Conservation (phyloP, 1,140 invertebrate species). For the Sarcophaga bullata region DNA sequence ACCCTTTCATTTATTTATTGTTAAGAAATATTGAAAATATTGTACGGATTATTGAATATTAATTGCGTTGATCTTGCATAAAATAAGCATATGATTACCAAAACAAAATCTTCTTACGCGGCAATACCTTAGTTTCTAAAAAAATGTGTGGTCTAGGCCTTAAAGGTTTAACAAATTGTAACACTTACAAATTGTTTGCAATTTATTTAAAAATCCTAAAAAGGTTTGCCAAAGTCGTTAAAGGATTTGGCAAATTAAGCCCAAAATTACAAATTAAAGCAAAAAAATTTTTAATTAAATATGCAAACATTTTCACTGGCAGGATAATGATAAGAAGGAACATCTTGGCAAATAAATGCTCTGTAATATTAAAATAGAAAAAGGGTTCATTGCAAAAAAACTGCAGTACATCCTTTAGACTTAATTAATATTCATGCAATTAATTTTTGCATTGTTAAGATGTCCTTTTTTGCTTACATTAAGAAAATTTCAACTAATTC, state of each 20-base stretch:
- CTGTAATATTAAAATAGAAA: background rate
- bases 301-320: background rate
- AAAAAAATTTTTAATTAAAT: conserved; percentile 24
- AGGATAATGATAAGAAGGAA: background rate
- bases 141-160: background rate
- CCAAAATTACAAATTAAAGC: conserved; percentile 16
- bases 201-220: background rate
- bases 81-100: conserved; percentile 5
- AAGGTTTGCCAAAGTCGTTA: background rate
- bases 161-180: background rate
- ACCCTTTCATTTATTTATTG: background rate
- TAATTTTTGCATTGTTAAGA: background rate
- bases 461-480: background rate
- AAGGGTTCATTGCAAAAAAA: background rate
- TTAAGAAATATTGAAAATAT: background rate
- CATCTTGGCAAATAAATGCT: background rate
- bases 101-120: background rate
- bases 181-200: background rate
- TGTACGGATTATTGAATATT: background rate
- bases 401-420: background rate
- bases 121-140: background rate
- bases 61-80: background rate
- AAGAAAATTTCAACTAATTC: background rate
- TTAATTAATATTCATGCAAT: conserved; percentile 39
- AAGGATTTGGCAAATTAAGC: conserved; percentile 18